Evolutionary conservation across 2,113 vertebrate species (phyloP), one percentile per base, ranked within the genome.

Genomic region (Pelodiscus sinensis): DNA sequence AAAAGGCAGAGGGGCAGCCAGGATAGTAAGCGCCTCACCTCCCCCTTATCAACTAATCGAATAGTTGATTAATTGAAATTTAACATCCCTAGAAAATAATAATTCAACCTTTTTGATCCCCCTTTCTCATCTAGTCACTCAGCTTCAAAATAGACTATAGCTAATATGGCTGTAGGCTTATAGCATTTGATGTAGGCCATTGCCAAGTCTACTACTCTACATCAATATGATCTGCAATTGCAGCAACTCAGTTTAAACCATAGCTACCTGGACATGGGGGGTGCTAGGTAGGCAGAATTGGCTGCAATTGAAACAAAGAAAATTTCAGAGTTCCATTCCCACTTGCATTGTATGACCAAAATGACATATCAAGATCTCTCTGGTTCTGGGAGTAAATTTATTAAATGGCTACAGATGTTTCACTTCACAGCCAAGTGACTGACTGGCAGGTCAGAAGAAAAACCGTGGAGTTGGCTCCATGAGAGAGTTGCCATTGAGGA

Each of bases 401-500:
- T 93, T 93, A 86, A 95, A 31, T 78, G 93, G 77, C 77, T 92
- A 79, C 89, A 96, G 95, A 93, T 96, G 92, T 91, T 97, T 71
- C 27, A 2, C 90, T 90, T 90, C 77, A 52, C 84, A 93, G 94
- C 89, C 89, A 91, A 85, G 62, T 79, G 73, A 89, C 81, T 90
- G 82, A 84, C 51, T 73, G 73, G 38, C 77, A 84, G 29, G 87
- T 93, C 56, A 87, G 81, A 27, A 31, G 1, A 54, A 27, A 3
- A 14, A 35, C 15, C n/a, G n/a, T 94, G 84, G 62, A 92, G 79
- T 93, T 89, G 38, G 85, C 4, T 89, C 50, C 89, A 92, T 90
- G 51, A 68, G 3, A 88, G 85, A 86, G 57, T 79, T 90, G 94
- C 87, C 90, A 87, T 89, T 94, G 44, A 91, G 90, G 94, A 94